A percentile compares a stretch with the other conserved stretches of the same genome.
These are phyloP conservation scores for Teleopsis dalmanni DNA, from an alignment of 1,140 invertebrate genomes.

Conservation along the genomic window DNA sequence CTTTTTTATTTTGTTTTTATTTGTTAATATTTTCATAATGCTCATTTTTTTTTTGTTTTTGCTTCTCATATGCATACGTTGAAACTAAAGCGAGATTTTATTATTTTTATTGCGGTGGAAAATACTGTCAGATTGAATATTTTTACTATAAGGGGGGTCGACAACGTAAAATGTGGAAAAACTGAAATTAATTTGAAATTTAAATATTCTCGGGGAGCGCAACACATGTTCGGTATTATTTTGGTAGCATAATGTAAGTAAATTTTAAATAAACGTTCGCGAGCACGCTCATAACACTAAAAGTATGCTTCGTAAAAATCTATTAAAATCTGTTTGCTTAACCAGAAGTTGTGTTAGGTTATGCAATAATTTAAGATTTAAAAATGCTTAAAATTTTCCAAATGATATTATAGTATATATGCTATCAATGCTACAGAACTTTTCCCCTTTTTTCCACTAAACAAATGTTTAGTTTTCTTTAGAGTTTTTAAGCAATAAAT, in stretches of 20 bases:
- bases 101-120: not conserved
- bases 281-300: too few species aligned
- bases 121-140: conserved; percentile 31
- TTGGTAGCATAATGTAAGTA: conserved; percentile 7
- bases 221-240: conserved; percentile 8
- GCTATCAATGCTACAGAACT: too few species aligned
- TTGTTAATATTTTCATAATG: conserved; percentile 3
- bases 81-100: not conserved
- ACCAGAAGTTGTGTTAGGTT: too few species aligned
- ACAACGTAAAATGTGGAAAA: conserved; percentile 6
- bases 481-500: too few species aligned
- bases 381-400: too few species aligned
- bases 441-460: too few species aligned
- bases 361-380: too few species aligned
- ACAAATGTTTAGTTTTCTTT: too few species aligned
- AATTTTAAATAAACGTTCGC: too few species aligned
- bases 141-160: conserved; percentile 10
- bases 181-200: conserved; percentile 41
- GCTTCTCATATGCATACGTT: not conserved
- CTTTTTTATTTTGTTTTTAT: not conserved
- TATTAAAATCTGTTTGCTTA: too few species aligned
- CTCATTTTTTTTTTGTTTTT: conserved; percentile 2
- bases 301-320: too few species aligned
- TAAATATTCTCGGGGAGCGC: conserved; percentile 23
- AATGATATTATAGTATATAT: too few species aligned